phyloP scores from a whole-genome alignment of 2,888 invertebrate genomes.

The Caenorhabditis virilis region DNA sequence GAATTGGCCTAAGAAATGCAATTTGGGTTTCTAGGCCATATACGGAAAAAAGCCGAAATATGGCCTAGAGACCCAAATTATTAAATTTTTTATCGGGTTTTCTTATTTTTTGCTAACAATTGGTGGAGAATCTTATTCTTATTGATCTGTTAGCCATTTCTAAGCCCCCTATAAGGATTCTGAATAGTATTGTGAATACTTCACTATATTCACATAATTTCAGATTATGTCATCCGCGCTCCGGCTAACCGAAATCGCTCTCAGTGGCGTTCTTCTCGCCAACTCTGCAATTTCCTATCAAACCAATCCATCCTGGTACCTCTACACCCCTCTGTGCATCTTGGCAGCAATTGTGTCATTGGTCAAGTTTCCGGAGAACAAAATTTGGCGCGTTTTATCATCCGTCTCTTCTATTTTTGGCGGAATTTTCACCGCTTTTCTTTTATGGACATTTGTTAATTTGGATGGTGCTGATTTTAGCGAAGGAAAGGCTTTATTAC shows the following conservation, averaged over 20 bases:
- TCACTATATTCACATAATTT: no score
- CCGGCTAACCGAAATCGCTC: not conserved
- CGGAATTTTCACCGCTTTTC: not conserved
- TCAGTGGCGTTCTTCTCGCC: not conserved
- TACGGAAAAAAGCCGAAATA: no score
- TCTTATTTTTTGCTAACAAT: no score
- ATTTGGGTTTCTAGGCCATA: no score
- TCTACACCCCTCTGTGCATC: not conserved
- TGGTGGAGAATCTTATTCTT: no score
- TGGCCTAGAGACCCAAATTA: no score
- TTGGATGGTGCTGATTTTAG: not conserved
- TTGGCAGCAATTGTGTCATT: not conserved
- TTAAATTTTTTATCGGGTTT: no score
- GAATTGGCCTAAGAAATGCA: no score
- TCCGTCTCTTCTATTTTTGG: not conserved
- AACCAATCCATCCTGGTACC: not conserved
- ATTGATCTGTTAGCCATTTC: no score
- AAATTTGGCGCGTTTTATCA: not conserved
- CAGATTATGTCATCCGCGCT: no score
- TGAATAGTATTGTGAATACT: no score
- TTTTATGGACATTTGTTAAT: not conserved
- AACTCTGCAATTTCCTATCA: not conserved
- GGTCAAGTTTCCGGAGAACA: not conserved
- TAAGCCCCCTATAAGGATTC: no score
- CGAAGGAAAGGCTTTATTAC: not conserved